A percentile compares a stretch with the other conserved stretches of the same genome.
Conservation (phyloP, 1,140 invertebrate species). For the Sarcophaga bullata region DNA sequence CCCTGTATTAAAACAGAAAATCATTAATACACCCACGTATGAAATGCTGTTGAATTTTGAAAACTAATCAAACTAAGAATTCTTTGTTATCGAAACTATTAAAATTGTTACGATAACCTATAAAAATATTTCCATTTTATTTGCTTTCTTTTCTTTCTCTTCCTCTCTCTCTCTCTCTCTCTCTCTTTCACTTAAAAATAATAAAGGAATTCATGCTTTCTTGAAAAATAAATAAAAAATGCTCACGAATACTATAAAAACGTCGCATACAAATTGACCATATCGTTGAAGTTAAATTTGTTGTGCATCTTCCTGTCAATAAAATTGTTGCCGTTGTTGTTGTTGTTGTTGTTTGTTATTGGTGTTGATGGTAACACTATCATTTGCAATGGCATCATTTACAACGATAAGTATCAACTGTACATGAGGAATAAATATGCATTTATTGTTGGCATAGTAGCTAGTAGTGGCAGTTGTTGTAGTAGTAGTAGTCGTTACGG, state of each 20-base stretch:
- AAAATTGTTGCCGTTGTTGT: neutral
- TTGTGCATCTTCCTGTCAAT: no score
- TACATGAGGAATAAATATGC: neutral
- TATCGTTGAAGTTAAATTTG: neutral
- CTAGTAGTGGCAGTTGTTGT: neutral
- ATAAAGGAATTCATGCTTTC: no score
- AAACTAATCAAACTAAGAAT: neutral
- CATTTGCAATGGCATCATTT: conserved; percentile 13
- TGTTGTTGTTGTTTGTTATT: neutral
- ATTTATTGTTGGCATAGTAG: neutral
- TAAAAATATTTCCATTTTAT: neutral
- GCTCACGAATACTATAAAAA: no score
- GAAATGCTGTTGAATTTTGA: no score
- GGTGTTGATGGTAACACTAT: neutral
- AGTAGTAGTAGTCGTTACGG: neutral
- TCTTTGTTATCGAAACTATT: neutral
- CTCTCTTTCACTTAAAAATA: neutral
- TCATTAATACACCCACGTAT: no score
- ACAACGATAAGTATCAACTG: neutral
- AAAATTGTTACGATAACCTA: neutral
- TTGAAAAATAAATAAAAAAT: no score
- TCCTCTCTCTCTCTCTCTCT: neutral
- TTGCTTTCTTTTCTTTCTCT: neutral
- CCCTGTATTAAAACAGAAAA: no score
- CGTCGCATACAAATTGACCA: neutral